phyloP scores from a whole-genome alignment of 1,140 invertebrate species.

The Mizuhopecten yessoensis region DNA sequence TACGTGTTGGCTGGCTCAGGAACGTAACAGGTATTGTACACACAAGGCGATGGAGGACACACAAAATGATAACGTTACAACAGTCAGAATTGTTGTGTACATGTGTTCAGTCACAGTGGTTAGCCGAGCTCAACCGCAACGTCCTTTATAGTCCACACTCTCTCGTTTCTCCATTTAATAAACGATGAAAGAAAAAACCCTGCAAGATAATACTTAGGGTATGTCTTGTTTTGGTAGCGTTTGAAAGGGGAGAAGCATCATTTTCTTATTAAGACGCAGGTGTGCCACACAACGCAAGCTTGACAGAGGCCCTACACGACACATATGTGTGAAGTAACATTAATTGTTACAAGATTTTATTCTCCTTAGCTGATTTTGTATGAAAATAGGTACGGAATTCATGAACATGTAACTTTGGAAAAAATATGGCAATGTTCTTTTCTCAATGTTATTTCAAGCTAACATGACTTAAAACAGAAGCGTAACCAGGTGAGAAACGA shows the following conservation, averaged over 20 bases:
- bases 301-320: neutral
- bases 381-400: no score
- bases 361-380: neutral
- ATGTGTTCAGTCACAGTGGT: conserved; percentile 13
- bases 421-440: neutral
- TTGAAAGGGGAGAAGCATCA: conserved; percentile 4
- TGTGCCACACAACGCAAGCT: neutral
- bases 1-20: neutral
- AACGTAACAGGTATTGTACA: neutral
- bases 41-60: neutral
- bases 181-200: conserved; percentile 18
- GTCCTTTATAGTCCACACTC: conserved; percentile 12
- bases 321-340: neutral
- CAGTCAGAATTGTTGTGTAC: neutral
- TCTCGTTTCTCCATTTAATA: conserved; percentile 39
- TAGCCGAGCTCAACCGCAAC: conserved; percentile 22
- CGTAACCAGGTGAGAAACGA: neutral
- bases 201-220: conserved; percentile 11
- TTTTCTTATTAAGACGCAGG: neutral
- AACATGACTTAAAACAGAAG: neutral
- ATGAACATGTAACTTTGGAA: neutral
- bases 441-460: neutral
- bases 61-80: neutral
- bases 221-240: neutral
- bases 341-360: neutral